Evolutionary conservation across 2,888 invertebrate species (phyloP).

Genomic region (Hofmannophila pseudospretella): DNA sequence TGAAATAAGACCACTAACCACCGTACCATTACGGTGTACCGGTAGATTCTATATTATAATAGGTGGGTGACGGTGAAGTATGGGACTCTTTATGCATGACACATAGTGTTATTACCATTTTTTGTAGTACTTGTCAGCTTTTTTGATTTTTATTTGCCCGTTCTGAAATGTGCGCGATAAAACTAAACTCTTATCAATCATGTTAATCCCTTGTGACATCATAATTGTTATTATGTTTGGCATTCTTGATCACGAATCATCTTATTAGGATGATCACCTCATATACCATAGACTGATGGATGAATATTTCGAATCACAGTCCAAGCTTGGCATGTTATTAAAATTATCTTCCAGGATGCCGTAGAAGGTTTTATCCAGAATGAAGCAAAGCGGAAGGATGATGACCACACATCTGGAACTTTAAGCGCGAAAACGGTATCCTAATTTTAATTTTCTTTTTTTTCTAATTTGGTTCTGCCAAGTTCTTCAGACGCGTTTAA

Average conservation of each 20-base stretch:
- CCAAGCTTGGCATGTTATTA: conserved; percentile 59
- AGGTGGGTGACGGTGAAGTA: too few relatives aligned
- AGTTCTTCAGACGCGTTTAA: conserved; percentile 2
- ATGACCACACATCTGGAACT: conserved; percentile 40
- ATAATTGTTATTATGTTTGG: too few relatives aligned
- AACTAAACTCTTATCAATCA: not conserved
- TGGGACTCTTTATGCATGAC: conserved; percentile 8
- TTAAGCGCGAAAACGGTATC: conserved; percentile 52
- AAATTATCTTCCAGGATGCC: conserved; percentile 63
- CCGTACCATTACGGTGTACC: too few relatives aligned
- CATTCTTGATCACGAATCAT: not conserved
- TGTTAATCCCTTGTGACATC: not conserved
- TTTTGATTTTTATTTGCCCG: conserved; percentile 43
- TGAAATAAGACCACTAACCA: too few relatives aligned
- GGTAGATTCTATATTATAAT: too few relatives aligned
- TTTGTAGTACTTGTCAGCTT: conserved; percentile 33
- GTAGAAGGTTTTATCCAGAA: conserved; percentile 54
- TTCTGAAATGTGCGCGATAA: conserved; percentile 12
- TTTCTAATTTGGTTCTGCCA: conserved; percentile 1
- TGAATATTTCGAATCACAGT: not conserved
- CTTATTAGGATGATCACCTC: not conserved
- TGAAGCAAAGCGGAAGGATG: conserved; percentile 56
- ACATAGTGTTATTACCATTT: conserved; percentile 4
- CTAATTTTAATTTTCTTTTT: conserved; percentile 14
- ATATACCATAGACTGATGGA: not conserved